Base-by-base conservation (phyloP, 2,113 vertebrate species). In the Neotoma lepida region DNA sequence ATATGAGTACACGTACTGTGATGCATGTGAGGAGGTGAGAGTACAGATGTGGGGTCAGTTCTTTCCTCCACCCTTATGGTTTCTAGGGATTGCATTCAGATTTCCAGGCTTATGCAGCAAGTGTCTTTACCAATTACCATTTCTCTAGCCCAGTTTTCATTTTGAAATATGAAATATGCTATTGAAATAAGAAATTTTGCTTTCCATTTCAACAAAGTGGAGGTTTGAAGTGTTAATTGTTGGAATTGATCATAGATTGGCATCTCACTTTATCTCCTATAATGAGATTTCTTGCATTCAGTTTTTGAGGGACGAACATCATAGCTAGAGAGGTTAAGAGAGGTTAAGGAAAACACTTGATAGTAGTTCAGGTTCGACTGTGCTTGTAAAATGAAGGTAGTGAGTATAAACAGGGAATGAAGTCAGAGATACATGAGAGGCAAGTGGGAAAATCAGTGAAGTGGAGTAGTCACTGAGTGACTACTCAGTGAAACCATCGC, bases 141-240 rank as follows among this genome's bases (percentile, higher is more conserved):
- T 6, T 80, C 33, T 56, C 33, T 80, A 80, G 78, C 20, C 22
- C n/a, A n/a, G 77, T 54, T 35, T 80, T 56, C n/a, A 35, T 68
- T 5, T 86, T 86, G 44, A 91, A 92, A 94, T 90, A 73, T 10
- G 44, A 68, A 86, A 77, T 58, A 44, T 17, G 58, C 2, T 22
- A 56, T 88, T 85, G 54, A 90, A 92, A 94, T 90, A 73, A 8
- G 51, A 68, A 86, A 77, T 58, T 94, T 89, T 66, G 33, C 56
- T 70, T 89, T 89, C 73, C 61, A n/a, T 81, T 68, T 41, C 24
- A 61, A 41, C 56, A 84, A 63, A 28, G 44, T 41, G 12, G 22
- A 81, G 22, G 12, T 81, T 80, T 81, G 22, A 58, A 81, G 35
- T 81, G 15, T 41, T 74, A 44, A 44, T 46, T 54, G 33, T 80